Base-by-base conservation (phyloP, 2,797 vertebrate genomes). In the Cygnus olor region DNA sequence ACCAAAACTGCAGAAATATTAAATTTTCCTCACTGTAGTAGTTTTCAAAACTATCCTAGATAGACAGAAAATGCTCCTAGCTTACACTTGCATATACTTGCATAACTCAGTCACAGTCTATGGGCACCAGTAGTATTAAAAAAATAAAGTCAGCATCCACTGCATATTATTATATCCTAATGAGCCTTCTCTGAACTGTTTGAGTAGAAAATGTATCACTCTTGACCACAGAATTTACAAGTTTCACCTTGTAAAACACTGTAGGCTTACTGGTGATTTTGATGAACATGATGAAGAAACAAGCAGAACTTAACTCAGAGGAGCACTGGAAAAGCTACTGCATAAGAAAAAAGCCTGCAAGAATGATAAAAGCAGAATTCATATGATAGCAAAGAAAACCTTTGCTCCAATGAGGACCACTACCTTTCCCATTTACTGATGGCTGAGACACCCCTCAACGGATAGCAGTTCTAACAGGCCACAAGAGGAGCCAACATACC, bases 381-480 rank as follows among this genome's bases (percentile, higher is more conserved):
- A 28, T 1, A 10, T 3, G 20, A n/a, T 1, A 53, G 19, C 27
- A 56, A 53, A 57, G 42, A 72, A 57, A 38, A 2, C 2, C 14
- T 21, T 4, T 14, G 8, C 17, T 68, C 40, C 28, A 69, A 49
- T 21, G 10, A 0, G 0, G 25, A n/a, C 7, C 5, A 32, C 4
- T 44, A 56, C 27, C 4, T 8, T 30, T 61, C 51, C 22, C 9
- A 14, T 36, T 28, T 17, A 30, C 0, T 1, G 21, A 53, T 42
- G n/a, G 19, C 13, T 36, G 38, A 36, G 57, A 36, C 20, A 49
- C 3, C 11, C 27, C 40, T 27, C 38, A n/a, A 13, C 25, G 40
- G 11, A 56, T 11, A 32, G 24, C 42, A 64, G 16, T 36, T 22
- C 8, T 12, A 25, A 32, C 16, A 45, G 28, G 19, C 30, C 8